Percentiles rank a stretch among this genome's conserved stretches.
Conservation (phyloP, 2,888 invertebrate genomes). For the Chymomyza procnemis region DNA sequence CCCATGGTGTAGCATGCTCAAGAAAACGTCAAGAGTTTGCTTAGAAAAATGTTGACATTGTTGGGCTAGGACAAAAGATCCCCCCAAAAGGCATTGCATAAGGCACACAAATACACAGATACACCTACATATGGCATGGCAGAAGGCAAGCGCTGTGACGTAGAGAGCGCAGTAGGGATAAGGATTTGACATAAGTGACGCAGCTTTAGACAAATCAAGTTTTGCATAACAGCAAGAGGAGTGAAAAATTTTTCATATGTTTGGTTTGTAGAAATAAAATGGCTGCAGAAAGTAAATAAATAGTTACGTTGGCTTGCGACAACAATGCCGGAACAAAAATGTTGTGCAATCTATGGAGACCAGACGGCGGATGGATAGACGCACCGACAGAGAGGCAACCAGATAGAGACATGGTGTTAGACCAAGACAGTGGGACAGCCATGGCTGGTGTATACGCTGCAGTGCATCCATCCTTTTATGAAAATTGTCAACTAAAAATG, state of each 20-base stretch:
- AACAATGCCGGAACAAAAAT: conserved; percentile 24
- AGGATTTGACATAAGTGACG: neutral
- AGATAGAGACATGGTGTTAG: neutral
- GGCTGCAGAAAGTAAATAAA: conserved; percentile 24
- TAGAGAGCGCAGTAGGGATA: neutral
- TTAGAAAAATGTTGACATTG: conserved; percentile 50
- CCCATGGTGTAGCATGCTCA: neutral
- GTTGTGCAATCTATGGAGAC: conserved; percentile 44
- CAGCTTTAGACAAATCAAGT: conserved; percentile 55
- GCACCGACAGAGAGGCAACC: neutral
- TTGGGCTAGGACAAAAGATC: conserved; percentile 43
- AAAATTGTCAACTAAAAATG: conserved; percentile 57
- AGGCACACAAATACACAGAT: conserved; percentile 12
- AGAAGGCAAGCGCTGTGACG: conserved; percentile 4
- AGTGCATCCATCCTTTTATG: conserved; percentile 63
- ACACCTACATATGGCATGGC: neutral
- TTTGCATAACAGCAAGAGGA: conserved; percentile 53
- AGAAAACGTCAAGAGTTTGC: conserved; percentile 33
- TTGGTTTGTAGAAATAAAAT: conserved; percentile 36
- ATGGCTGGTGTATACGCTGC: conserved; percentile 38
- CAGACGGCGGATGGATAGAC: neutral
- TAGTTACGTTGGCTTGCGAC: conserved; percentile 17
- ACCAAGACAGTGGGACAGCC: neutral
- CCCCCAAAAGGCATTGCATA: conserved; percentile 17
- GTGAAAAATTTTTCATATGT: conserved; percentile 43